Base-by-base conservation (phyloP, 2,888 invertebrate genomes). In the Synanthedon vespiformis region DNA sequence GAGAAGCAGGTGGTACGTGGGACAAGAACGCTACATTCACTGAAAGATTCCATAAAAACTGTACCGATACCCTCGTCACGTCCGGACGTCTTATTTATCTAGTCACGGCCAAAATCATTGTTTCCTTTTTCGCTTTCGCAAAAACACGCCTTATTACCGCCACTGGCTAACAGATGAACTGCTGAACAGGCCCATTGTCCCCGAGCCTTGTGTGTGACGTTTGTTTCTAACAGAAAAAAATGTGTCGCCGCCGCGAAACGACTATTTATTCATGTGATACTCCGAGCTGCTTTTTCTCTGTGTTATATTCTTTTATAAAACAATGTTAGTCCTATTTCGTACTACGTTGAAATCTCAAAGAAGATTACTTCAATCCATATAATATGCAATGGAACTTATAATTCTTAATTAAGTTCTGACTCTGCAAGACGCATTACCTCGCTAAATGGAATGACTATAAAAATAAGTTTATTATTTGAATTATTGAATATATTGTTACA, bases 1-100 rank as follows among this genome's bases (percentile, higher is more conserved):
- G 76, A 71, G 68, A 68, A 64, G 67, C 79, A 80, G 78, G 77
- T 80, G 77, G 70, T 69, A 67, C 60, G 66, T 65, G 64, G 62
- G 52, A 58, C 57, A 54, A 65, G 56, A 59, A 62, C 58, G 61
- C 63, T 67, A 63, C 64, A 65, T 65, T 65, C 68, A 70, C 73
- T 79, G 74, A 81, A 79, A 79, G 79, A 80, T 79, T 80, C 80
- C 71, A 77, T 81, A 82, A 84, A 83, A 83, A 82, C 75, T 76
- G 75, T 79, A 80, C 80, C 77, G 74, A 71, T 71, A 84, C 84
- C 85, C 86, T 81, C 74, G 78, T 86, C 85, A 85, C 80, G 77
- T 75, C 64, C 72, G 72, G 80, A 81, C 82, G 77, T 83, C 80
- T 83, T 84, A 84, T 84, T 85, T 86, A 83, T 84, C 82, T 84